These are phyloP conservation scores for Paracyclopina nana DNA, from an alignment of 1,140 invertebrate species.

Conservation along the genomic window DNA sequence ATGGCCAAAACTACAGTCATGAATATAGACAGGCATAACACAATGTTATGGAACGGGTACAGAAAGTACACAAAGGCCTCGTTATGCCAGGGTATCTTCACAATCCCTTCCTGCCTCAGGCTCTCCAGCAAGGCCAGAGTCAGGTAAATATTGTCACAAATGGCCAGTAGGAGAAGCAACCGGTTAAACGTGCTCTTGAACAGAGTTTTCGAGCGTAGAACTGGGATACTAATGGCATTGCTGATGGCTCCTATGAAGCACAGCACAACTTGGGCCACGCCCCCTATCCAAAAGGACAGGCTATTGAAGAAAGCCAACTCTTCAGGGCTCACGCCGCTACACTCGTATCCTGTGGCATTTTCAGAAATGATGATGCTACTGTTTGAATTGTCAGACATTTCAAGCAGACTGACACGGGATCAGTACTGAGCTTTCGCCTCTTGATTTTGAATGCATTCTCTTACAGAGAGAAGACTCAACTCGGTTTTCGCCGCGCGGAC, in stretches of 20 bases:
- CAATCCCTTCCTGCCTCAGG: not conserved
- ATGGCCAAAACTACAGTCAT: constrained; percentile 3
- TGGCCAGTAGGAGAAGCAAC: not conserved
- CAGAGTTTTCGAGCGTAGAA: constrained; percentile 8
- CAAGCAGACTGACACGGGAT: too few relatives aligned
- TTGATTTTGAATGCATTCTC: too few relatives aligned
- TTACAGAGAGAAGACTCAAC: too few relatives aligned
- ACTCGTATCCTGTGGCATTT: too few relatives aligned
- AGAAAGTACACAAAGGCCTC: not conserved
- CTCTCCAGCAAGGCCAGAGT: not conserved
- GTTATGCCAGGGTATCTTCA: not conserved
- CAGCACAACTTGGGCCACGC: constrained; percentile 5
- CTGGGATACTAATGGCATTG: not conserved
- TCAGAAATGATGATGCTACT: too few relatives aligned
- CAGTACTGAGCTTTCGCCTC: too few relatives aligned
- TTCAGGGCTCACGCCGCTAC: not conserved
- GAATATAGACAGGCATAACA: not conserved
- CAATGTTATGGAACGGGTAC: constrained; percentile 5
- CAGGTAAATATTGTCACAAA: constrained; percentile 8
- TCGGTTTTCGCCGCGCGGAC: too few relatives aligned
- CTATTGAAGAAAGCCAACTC: constrained; percentile 1
- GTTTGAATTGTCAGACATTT: too few relatives aligned
- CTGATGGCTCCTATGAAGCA: not conserved
- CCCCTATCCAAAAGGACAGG: constrained; percentile 6
- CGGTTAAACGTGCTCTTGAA: constrained; percentile 11